phyloP scores from a whole-genome alignment of 2,797 vertebrate species.

The Oryzias sinensis region DNA sequence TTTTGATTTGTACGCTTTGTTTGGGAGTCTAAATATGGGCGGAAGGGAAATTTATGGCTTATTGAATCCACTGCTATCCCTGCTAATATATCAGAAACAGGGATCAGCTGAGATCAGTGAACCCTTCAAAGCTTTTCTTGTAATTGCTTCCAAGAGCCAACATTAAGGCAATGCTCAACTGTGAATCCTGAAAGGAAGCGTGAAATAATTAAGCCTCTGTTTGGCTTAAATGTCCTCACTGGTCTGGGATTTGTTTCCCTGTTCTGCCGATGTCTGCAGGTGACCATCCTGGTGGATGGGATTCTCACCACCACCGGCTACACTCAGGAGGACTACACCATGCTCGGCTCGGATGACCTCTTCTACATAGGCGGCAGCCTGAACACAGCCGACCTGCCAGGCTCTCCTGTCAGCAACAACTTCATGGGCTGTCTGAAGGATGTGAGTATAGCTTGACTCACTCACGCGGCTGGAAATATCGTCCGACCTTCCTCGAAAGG shows the following conservation, averaged over 20 bases:
- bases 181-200: constrained; percentile 50
- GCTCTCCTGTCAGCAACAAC: constrained; percentile 96
- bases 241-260: constrained; percentile 19
- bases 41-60: constrained; percentile 40
- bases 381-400: constrained; percentile 92
- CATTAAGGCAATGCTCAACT: constrained; percentile 47
- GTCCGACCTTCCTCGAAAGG: constrained; percentile 40
- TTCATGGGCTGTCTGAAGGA: constrained; percentile 97
- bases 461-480: constrained; percentile 49
- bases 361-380: constrained; percentile 95
- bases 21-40: constrained; percentile 31
- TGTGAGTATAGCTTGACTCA: constrained; percentile 80
- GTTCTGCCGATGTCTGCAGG: constrained; percentile 66
- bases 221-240: constrained; percentile 33
- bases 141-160: constrained; percentile 60
- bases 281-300: constrained; percentile 93
- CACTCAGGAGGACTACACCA: constrained; percentile 96
- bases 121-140: constrained; percentile 54
- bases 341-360: constrained; percentile 95
- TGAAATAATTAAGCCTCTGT: constrained; percentile 63
- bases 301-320: constrained; percentile 94
- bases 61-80: constrained; percentile 39
- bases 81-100: constrained; percentile 52
- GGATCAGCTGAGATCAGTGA: constrained; percentile 58
- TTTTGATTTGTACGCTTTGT: constrained; percentile 19